A percentile compares a stretch with the other conserved stretches of the same genome.
phyloP scores from a whole-genome alignment of 2,113 vertebrate species.

The Thalassoma bifasciatum region DNA sequence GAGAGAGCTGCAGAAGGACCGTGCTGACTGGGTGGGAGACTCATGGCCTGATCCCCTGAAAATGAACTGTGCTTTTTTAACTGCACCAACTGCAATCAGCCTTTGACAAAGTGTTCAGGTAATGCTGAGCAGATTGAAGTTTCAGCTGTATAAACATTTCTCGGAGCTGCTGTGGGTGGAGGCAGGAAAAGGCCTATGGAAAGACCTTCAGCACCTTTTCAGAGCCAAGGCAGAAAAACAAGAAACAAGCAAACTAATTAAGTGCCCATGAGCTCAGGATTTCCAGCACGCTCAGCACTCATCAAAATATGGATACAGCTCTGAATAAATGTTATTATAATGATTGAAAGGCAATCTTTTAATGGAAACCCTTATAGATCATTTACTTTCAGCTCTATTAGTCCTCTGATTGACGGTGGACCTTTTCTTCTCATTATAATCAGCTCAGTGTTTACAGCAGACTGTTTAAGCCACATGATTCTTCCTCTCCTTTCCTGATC shows the following conservation, averaged over 20 bases:
- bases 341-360: background rate
- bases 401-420: background rate
- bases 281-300: background rate
- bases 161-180: background rate
- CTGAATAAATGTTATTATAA: background rate
- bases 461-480: no score
- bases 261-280: background rate
- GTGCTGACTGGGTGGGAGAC: background rate
- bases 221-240: background rate
- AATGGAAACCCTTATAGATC: background rate
- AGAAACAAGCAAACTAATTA: background rate
- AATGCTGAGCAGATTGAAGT: constrained; percentile 46
- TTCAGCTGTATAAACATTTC: constrained; percentile 21
- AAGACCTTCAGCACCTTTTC: background rate
- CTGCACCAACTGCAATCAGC: constrained; percentile 16
- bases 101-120: constrained; percentile 38
- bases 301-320: background rate
- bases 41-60: constrained; percentile 6
- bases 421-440: no score
- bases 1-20: background rate
- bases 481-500: no score
- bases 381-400: background rate
- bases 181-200: background rate
- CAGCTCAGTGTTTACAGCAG: no score
- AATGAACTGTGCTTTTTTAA: background rate